Evolutionary conservation across 2,113 vertebrate genomes (phyloP).

Genomic region (Eubucco bourcierii): DNA sequence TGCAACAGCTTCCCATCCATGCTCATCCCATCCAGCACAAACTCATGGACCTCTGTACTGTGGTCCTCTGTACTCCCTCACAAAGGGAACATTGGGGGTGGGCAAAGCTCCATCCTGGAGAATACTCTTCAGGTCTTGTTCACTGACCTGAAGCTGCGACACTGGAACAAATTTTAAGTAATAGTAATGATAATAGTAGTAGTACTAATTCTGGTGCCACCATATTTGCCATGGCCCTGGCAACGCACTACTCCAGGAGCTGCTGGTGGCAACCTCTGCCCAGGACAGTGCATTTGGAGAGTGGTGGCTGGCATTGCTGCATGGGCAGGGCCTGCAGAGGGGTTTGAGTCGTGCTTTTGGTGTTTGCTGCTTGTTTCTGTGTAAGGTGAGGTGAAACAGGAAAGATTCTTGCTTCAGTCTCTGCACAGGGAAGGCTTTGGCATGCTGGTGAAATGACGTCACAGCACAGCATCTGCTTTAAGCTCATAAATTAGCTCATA

Average conservation of each 20-base stretch:
- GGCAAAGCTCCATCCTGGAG: background rate
- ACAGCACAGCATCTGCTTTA: background rate
- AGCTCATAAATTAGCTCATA: background rate
- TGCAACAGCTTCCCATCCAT: rapidly evolving
- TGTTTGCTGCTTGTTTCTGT: background rate
- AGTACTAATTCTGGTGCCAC: background rate
- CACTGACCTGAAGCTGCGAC: background rate
- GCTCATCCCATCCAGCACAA: rapidly evolving
- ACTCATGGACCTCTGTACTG: background rate
- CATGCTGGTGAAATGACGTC: background rate
- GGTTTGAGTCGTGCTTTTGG: background rate
- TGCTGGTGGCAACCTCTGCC: background rate
- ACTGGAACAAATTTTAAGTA: background rate
- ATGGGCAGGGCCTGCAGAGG: background rate
- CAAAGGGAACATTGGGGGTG: background rate
- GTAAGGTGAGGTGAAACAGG: background rate
- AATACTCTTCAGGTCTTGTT: background rate
- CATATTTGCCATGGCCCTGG: background rate
- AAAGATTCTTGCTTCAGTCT: background rate
- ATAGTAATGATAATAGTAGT: too few species aligned
- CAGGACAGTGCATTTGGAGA: background rate
- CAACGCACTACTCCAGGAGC: rapidly evolving
- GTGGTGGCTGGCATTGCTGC: background rate
- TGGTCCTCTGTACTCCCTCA: too few species aligned
- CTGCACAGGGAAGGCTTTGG: background rate